These are phyloP conservation scores for Heliconius eleuchia DNA, from an alignment of 1,140 invertebrate species.

Conservation along the genomic window DNA sequence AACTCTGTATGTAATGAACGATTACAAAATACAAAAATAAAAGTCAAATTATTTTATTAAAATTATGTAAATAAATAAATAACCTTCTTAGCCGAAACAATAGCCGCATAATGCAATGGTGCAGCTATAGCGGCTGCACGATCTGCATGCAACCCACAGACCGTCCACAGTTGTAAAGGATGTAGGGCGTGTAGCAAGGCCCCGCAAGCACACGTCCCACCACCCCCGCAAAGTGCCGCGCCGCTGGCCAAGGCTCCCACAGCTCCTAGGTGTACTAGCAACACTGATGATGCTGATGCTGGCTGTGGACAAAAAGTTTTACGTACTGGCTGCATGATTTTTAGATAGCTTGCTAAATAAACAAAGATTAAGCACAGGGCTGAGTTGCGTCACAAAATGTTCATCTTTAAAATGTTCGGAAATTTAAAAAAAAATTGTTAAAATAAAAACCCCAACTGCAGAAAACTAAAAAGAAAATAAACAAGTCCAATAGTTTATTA, in stretches of 20 bases:
- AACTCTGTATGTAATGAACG: no score
- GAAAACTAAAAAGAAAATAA: no score
- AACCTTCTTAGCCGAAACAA: conserved; percentile 86
- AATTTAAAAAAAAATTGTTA: no score
- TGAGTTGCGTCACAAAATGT: no score
- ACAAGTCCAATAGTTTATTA: no score
- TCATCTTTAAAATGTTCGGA: no score
- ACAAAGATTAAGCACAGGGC: no score
- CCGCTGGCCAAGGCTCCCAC: conserved; percentile 86
- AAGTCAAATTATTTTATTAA: neutral
- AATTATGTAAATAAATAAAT: neutral
- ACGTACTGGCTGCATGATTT: no score
- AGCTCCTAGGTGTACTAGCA: conserved; percentile 87
- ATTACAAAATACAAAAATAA: no score
- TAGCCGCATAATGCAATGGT: conserved; percentile 88
- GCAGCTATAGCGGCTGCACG: conserved; percentile 89
- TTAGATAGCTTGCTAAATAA: no score
- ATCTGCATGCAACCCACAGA: conserved; percentile 90
- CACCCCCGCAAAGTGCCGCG: conserved; percentile 78
- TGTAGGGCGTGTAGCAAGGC: conserved; percentile 86
- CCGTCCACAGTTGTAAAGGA: conserved; percentile 89
- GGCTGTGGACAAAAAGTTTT: conserved; percentile 79
- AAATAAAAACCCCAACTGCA: no score
- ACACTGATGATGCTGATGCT: conserved; percentile 85
- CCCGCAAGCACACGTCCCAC: conserved; percentile 81